Conservation (phyloP, 2,888 invertebrate genomes). For the Lepidochrysops patricia region DNA sequence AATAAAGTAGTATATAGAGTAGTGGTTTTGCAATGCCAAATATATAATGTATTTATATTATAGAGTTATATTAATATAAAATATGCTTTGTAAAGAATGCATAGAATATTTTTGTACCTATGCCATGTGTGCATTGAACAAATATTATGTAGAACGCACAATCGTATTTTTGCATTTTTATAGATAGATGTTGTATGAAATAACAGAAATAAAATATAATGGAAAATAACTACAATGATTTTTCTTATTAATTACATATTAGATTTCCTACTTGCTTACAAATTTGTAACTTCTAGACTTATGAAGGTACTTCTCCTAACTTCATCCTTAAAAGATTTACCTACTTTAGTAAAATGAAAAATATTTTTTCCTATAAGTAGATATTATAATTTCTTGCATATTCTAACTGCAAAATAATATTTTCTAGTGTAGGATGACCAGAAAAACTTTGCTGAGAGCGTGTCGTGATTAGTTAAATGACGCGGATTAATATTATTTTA, state of each 20-base stretch:
- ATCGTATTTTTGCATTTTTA: conserved; percentile 18
- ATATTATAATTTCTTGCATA: too few relatives aligned
- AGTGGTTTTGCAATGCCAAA: conserved; percentile 17
- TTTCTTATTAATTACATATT: background rate
- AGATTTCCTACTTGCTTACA: too few relatives aligned
- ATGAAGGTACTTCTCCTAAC: too few relatives aligned
- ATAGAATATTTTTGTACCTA: conserved; percentile 5
- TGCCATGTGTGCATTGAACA: background rate
- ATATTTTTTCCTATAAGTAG: too few relatives aligned
- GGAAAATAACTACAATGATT: background rate
- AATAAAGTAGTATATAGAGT: background rate
- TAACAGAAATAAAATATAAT: background rate
- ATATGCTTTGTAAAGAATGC: background rate
- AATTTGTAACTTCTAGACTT: too few relatives aligned
- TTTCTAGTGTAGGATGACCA: too few relatives aligned
- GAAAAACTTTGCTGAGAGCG: too few relatives aligned
- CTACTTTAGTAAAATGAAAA: too few relatives aligned
- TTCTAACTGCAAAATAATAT: too few relatives aligned
- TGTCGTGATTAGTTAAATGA: too few relatives aligned
- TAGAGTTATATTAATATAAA: background rate
- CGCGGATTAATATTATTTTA: too few relatives aligned
- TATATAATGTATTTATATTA: background rate
- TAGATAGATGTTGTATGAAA: background rate
- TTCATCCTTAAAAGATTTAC: too few relatives aligned
- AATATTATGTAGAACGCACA: conserved; percentile 2